A percentile compares a stretch with the other conserved stretches of the same genome.
Evolutionary conservation across 1,140 invertebrate species (phyloP).

Genomic region (Drosophila littoralis): DNA sequence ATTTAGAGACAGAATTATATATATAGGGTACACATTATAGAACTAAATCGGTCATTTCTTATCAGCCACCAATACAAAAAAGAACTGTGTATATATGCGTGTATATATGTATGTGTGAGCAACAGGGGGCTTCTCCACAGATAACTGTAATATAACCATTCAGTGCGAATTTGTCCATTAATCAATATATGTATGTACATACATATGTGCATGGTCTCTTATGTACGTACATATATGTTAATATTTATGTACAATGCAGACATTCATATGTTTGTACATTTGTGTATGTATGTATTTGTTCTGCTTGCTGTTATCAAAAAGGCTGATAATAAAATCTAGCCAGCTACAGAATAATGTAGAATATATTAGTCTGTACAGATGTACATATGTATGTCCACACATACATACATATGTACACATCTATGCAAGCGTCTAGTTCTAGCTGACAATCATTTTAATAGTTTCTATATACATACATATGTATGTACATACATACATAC

Average conservation of each 20-base stretch:
- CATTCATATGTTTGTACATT: neutral
- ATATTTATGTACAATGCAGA: slow-evolving; percentile 25
- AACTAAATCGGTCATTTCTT: slow-evolving; percentile 77
- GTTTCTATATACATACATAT: slow-evolving; percentile 31
- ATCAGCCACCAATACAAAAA: slow-evolving; percentile 41
- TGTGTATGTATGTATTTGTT: slow-evolving; percentile 6
- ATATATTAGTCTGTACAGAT: slow-evolving; percentile 19
- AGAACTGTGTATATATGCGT: neutral
- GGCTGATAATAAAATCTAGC: slow-evolving; percentile 50
- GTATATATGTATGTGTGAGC: neutral
- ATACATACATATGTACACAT: slow-evolving; percentile 9
- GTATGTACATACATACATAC: slow-evolving; percentile 10
- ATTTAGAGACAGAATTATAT: slow-evolving; percentile 11
- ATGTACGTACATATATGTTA: slow-evolving; percentile 13
- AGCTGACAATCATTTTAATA: slow-evolving; percentile 52
- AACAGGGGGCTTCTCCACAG: slow-evolving; percentile 31
- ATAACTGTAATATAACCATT: slow-evolving; percentile 33
- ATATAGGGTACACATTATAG: slow-evolving; percentile 33
- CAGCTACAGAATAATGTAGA: slow-evolving; percentile 32
- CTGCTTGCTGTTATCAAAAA: slow-evolving; percentile 48
- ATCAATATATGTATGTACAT: slow-evolving; percentile 58
- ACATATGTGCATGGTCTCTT: slow-evolving; percentile 15
- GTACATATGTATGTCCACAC: slow-evolving; percentile 17
- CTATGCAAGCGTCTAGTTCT: slow-evolving; percentile 57
- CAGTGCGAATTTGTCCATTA: slow-evolving; percentile 73